Percentiles rank a stretch among this genome's conserved stretches.
Conservation (phyloP, 2,113 vertebrate species). For the Solea solea region DNA sequence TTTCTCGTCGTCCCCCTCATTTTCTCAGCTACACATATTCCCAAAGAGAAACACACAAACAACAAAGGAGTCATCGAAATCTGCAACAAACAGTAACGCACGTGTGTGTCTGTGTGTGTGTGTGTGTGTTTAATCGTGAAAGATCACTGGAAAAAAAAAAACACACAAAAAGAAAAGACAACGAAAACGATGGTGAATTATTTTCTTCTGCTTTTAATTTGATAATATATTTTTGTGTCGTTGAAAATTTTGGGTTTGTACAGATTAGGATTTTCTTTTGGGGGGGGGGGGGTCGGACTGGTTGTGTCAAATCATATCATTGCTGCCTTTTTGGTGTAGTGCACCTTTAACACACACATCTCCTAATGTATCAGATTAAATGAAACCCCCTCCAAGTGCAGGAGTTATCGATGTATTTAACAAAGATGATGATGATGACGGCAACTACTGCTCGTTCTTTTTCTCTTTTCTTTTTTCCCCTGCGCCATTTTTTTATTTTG, state of each 20-base stretch:
- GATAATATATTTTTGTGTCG: slow-evolving; percentile 72
- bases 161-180: slow-evolving; percentile 19
- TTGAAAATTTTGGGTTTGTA: slow-evolving; percentile 56
- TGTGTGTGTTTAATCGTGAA: slow-evolving; percentile 21
- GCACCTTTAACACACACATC: slow-evolving; percentile 53
- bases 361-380: not conserved
- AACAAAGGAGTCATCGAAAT: slow-evolving; percentile 34
- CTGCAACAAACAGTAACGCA: slow-evolving; percentile 19
- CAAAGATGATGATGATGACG: slow-evolving; percentile 31
- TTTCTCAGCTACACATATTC: slow-evolving; percentile 25
- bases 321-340: slow-evolving; percentile 68
- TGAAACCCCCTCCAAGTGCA: slow-evolving; percentile 4
- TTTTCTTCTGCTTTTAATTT: slow-evolving; percentile 69
- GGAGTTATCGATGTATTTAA: slow-evolving; percentile 40
- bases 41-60: slow-evolving; percentile 55
- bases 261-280: slow-evolving; percentile 43
- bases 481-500: slow-evolving; percentile 18
- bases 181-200: slow-evolving; percentile 61
- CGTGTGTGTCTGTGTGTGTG: slow-evolving; percentile 24
- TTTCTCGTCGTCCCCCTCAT: slow-evolving; percentile 9
- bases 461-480: slow-evolving; percentile 20
- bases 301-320: slow-evolving; percentile 58
- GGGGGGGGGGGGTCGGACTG: not conserved
- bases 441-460: slow-evolving; percentile 47
- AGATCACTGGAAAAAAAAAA: slow-evolving; percentile 63